phyloP scores from a whole-genome alignment of 2,113 vertebrate genomes.

The Phyllostomus hastatus region DNA sequence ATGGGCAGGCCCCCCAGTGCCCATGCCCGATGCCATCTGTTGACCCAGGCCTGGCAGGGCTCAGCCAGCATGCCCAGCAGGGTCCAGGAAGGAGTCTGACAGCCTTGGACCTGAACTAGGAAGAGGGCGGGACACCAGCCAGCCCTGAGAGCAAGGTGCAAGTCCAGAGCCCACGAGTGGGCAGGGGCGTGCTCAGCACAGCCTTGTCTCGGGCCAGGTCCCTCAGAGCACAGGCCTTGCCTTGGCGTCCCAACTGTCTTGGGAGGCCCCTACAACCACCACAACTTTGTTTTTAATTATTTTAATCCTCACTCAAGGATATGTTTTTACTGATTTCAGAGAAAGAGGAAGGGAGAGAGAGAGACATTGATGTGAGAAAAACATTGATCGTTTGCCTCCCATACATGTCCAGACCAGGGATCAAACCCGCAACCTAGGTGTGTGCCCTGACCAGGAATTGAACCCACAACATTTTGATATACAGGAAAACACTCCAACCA shows the following conservation, averaged over 20 bases:
- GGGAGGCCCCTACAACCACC: neutral
- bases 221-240: neutral
- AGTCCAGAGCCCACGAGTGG: neutral
- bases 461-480: too few relatives aligned
- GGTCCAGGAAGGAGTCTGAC: neutral
- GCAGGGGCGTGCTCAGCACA: neutral
- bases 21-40: constrained; percentile 33
- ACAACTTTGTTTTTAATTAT: too few relatives aligned
- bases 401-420: too few relatives aligned
- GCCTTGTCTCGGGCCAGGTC: neutral
- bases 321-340: too few relatives aligned
- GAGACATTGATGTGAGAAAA: too few relatives aligned
- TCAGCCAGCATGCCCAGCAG: neutral
- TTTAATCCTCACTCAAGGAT: too few relatives aligned
- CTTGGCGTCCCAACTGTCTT: neutral
- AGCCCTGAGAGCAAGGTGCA: neutral
- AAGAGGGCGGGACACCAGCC: neutral
- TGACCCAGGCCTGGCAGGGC: constrained; percentile 1
- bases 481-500: too few relatives aligned
- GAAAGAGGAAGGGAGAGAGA: too few relatives aligned
- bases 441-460: too few relatives aligned
- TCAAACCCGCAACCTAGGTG: too few relatives aligned
- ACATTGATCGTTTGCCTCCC: too few relatives aligned
- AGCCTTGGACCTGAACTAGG: neutral
- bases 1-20: neutral